These are phyloP conservation scores for Octopus bimaculoides DNA, from an alignment of 1,140 invertebrate species.

Conservation along the genomic window DNA sequence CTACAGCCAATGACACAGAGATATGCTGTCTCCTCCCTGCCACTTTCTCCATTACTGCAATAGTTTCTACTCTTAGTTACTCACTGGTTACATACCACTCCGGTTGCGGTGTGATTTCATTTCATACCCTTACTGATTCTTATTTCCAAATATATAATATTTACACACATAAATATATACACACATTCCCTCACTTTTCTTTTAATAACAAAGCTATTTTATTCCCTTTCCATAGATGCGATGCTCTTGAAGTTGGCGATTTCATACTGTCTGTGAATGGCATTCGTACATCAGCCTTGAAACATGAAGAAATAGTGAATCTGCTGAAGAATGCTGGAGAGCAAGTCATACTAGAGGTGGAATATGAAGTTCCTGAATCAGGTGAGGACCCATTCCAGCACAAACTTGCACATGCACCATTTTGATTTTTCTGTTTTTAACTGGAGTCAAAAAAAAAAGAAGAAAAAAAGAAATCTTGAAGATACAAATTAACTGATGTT, in stretches of 20 bases:
- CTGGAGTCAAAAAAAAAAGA: too few relatives aligned
- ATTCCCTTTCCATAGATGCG: conserved; percentile 52
- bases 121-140: not conserved
- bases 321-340: conserved; percentile 74
- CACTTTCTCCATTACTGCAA: not conserved
- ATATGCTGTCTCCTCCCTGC: not conserved
- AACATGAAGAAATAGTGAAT: conserved; percentile 75
- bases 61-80: not conserved
- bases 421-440: too few relatives aligned
- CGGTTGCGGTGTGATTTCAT: not conserved
- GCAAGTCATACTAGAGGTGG: conserved; percentile 74
- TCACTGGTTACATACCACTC: not conserved
- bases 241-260: conserved; percentile 72
- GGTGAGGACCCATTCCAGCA: conserved; percentile 60
- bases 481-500: too few relatives aligned
- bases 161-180: conserved; percentile 21
- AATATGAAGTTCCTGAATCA: conserved; percentile 75
- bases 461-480: too few relatives aligned
- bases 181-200: conserved; percentile 11
- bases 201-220: too few relatives aligned
- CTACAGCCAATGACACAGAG: too few relatives aligned
- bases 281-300: conserved; percentile 71
- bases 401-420: too few relatives aligned
- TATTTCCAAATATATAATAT: not conserved
- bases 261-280: conserved; percentile 78